Evolutionary conservation across 2,113 vertebrate genomes (phyloP).

Genomic region (Archilochus colubris): DNA sequence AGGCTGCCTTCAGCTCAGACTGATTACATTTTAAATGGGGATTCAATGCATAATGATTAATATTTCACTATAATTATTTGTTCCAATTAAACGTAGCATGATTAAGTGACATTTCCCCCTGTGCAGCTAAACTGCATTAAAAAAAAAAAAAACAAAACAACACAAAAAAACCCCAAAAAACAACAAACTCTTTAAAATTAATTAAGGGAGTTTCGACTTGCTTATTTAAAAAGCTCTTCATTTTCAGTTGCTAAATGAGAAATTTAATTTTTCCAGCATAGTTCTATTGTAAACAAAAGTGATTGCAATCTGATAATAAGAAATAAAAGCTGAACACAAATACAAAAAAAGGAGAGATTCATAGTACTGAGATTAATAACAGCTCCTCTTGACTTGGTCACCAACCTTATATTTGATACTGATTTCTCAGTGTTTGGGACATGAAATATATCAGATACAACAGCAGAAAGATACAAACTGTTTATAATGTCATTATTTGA

Average conservation of each 20-base stretch:
- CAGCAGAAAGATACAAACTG: not conserved
- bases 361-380: not conserved
- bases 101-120: conserved; percentile 47
- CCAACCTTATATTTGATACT: not conserved
- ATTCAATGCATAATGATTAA: conserved; percentile 39
- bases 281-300: not conserved
- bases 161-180: too few species aligned
- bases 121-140: not conserved
- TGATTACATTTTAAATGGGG: conserved; percentile 44
- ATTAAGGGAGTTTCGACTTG: conserved; percentile 52
- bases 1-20: not conserved
- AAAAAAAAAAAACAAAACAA: not conserved
- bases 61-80: conserved; percentile 62
- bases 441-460: not conserved
- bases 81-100: conserved; percentile 61
- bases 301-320: not conserved
- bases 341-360: not conserved
- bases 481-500: not conserved
- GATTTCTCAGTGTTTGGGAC: not conserved
- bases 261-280: conserved; percentile 10
- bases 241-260: conserved; percentile 13
- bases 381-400: not conserved
- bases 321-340: not conserved
- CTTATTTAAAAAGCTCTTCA: conserved; percentile 10
- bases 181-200: not conserved